These are phyloP conservation scores for Echinarachnius parma DNA, from an alignment of 53 echinoderm and acorn worm genomes.

Conservation along the genomic window DNA sequence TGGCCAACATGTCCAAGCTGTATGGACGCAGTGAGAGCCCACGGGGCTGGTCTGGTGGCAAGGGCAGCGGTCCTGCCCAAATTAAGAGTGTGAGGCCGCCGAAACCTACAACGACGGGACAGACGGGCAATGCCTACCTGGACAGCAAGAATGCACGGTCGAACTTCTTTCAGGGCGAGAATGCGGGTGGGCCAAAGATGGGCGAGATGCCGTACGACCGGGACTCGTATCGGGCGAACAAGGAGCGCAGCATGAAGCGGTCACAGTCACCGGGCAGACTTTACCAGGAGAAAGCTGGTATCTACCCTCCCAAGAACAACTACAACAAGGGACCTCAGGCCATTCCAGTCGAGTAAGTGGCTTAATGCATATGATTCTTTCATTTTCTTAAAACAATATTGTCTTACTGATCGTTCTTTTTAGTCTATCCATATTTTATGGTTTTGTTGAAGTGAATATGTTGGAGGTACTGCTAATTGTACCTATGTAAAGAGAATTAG, in stretches of 20 bases:
- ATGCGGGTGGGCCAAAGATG: conserved; percentile 11
- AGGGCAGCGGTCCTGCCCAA: conserved; percentile 8
- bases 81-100: conserved; percentile 24
- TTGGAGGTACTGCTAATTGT: too few species aligned
- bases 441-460: too few species aligned
- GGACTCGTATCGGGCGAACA: conserved; percentile 76
- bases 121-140: conserved; percentile 18
- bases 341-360: conserved; percentile 72
- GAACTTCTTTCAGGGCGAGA: conserved; percentile 37
- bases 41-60: conserved; percentile 47
- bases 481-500: too few species aligned
- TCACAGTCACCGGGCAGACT: conserved; percentile 80
- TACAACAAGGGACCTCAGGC: conserved; percentile 25
- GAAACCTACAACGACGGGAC: conserved; percentile 46
- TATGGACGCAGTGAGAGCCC: conserved; percentile 47
- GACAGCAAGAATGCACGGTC: conserved; percentile 60
- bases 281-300: conserved; percentile 70
- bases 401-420: neutral
- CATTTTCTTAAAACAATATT: too few species aligned
- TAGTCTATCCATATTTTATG: neutral
- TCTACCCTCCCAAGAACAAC: conserved; percentile 80
- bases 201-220: conserved; percentile 55
- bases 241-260: conserved; percentile 62
- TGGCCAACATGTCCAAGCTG: conserved; percentile 20
- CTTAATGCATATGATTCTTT: neutral